Evolutionary conservation across 2,888 invertebrate species (phyloP), one percentile per base, ranked within the genome.

Genomic region (Brachyopa scutellaris): DNA sequence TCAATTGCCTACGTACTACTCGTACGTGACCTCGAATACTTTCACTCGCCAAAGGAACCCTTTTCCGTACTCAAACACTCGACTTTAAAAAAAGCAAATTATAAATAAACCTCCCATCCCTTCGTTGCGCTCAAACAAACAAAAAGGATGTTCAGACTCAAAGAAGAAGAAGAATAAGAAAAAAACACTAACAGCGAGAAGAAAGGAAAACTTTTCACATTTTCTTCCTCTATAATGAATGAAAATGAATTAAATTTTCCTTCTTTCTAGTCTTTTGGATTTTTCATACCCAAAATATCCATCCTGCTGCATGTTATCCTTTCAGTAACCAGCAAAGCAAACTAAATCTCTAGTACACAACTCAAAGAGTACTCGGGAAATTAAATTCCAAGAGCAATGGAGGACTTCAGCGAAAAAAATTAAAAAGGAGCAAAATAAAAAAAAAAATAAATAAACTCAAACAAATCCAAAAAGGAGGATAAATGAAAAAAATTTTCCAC

Each of bases 401-500:
- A 76, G 66, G 64, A 70, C 76, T 76, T 66, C 45, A 55, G 51
- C 59, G 26, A 70, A 47, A 51, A 7, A 64, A 33, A 31, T 33
- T 15, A 38, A 70, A 29, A 57, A 11, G n/a, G n/a, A 21, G 26
- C 26, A 6, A 26, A 26, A n/a, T n/a, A 51, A 42, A 49, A 70
- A 51, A 33, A 61, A 53, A 70, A 7, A 49, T 2, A 33, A 53
- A 40, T n/a, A 55, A n/a, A n/a, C n/a, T n/a, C n/a, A n/a, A n/a
- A 26, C 26, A 57, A 47, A 23, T 42, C 47, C 38, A 47, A 53
- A 76, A 76, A 70, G 47, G 64, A 66, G n/a, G 45, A 70, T 55
- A 74, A 64, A 82, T 38, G 23, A 51, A 82, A 77, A 69, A 83
- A 61, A 78, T 62, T 78, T 83, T 78, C 83, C 83, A 83, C 83